Evolutionary conservation across 2,797 vertebrate genomes (phyloP), one percentile per base, ranked within the genome.

Genomic region (Babyrousa celebensis): DNA sequence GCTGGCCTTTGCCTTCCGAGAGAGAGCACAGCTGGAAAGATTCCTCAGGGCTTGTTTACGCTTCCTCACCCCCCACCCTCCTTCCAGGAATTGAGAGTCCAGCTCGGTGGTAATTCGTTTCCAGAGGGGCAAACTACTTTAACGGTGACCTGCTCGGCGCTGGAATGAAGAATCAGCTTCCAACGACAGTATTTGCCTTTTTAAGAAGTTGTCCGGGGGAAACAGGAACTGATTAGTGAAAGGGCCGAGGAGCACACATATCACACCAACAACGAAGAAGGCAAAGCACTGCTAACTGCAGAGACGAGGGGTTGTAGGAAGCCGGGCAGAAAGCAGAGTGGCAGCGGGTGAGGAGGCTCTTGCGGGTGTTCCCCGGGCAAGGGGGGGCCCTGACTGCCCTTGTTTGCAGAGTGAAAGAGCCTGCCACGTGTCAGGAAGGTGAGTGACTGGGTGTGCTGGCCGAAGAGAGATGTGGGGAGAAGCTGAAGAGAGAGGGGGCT

Each of bases 211-310:
- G 40, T 96, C 88, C n/a, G 21, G 77, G 48, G 54, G 91, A n/a
- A 94, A 96, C 62, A 54, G 27, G 91, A 96, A 91, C 86, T 65
- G 84, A 98, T 97, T 87, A 89, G 97, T 95, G 98, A 95, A 95
- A 94, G 96, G 98, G 97, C 56, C 52, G 87, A 97, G 95, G 95
- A 93, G 97, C 96, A 98, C 94, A 98, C 93, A 98, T 94, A 98
- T 84, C 97, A 99, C 98, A 97, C 48, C 85, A 92, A 98, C 97
- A 96, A 99, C 96, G 58, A 80, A 97, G 98, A 97, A 98, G 96
- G 98, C 98, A 89, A 96, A 99, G 98, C 98, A 85, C 72, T 86
- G 91, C 97, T 97, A 94, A 98, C 91, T 88, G 98, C 97, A 93
- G 97, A 90, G 74, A 97, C 88, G 84, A 97, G 71, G 97, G 96